A percentile compares a stretch with the other conserved stretches of the same genome.
These are phyloP conservation scores for Iselma pallidipennis DNA, from an alignment of 2,888 invertebrate genomes.

Conservation along the genomic window DNA sequence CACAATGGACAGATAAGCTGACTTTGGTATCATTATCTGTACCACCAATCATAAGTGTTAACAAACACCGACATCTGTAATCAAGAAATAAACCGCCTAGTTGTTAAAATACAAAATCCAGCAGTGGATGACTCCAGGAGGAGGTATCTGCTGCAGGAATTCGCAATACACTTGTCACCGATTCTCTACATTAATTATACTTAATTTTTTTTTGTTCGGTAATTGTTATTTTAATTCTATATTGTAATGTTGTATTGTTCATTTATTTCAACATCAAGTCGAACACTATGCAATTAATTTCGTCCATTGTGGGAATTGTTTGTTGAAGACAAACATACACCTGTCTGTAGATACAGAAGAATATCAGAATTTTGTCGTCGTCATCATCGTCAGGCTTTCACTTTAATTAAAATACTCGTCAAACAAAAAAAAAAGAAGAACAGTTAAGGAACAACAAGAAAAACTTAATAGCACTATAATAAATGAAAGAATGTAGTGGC, in stretches of 20 bases:
- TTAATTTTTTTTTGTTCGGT: too few relatives aligned
- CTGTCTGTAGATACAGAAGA: not conserved
- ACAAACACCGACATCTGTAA: slow-evolving; percentile 26
- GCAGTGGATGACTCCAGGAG: too few relatives aligned
- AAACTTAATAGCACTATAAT: not conserved
- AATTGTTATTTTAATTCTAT: not conserved
- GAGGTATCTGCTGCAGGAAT: not conserved
- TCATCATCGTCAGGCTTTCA: slow-evolving; percentile 19
- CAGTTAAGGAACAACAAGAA: not conserved
- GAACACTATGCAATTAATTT: not conserved
- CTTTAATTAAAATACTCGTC: slow-evolving; percentile 19
- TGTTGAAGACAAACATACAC: not conserved
- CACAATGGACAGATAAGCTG: slow-evolving; percentile 31
- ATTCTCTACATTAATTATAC: too few relatives aligned
- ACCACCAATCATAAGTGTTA: slow-evolving; percentile 24
- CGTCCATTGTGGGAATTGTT: not conserved
- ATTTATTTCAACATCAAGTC: not conserved
- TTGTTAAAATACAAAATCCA: not conserved
- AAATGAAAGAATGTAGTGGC: not conserved
- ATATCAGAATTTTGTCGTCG: not conserved
- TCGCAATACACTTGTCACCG: not conserved
- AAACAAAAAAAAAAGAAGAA: too few relatives aligned
- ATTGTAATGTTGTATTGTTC: not conserved
- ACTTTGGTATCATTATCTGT: slow-evolving; percentile 26
- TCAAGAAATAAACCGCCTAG: slow-evolving; percentile 1